phyloP scores from a whole-genome alignment of 2,113 vertebrate species.

The Colistium nudipinnis region DNA sequence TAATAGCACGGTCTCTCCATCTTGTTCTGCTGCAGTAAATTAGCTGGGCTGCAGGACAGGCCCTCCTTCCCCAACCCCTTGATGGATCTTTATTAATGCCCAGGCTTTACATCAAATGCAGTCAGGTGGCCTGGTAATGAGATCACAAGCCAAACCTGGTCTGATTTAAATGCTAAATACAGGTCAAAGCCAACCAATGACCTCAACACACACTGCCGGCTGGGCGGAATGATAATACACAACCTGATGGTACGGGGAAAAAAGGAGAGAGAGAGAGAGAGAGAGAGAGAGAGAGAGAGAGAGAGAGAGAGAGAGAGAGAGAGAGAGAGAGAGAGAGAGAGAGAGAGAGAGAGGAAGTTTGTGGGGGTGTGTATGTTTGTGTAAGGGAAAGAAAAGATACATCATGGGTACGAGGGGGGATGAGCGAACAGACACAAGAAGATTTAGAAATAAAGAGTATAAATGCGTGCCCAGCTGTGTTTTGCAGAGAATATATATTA shows the following conservation, averaged over 20 bases:
- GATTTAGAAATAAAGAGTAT: conserved; percentile 27
- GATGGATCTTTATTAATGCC: conserved; percentile 73
- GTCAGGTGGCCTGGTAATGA: conserved; percentile 68
- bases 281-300: neutral
- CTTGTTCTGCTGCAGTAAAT: conserved; percentile 76
- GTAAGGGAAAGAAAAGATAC: neutral
- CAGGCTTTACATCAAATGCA: conserved; percentile 73
- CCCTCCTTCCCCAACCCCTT: conserved; percentile 35
- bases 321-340: neutral
- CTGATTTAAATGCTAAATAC: conserved; percentile 77
- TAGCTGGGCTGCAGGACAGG: conserved; percentile 70
- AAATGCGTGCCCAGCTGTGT: conserved; percentile 16
- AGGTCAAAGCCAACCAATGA: conserved; percentile 61
- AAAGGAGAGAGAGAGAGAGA: neutral
- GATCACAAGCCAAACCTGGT: conserved; percentile 62
- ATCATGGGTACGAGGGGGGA: neutral
- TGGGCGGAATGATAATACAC: conserved; percentile 52
- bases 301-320: neutral
- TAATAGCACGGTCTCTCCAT: conserved; percentile 77
- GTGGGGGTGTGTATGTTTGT: neutral
- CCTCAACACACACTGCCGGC: conserved; percentile 42
- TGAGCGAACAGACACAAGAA: conserved; percentile 1
- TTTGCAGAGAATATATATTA: conserved; percentile 15
- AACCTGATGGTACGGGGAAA: neutral
- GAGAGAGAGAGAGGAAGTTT: neutral